Percentiles rank a stretch among this genome's conserved stretches.
Evolutionary conservation across 1,140 invertebrate genomes (phyloP).

Genomic region (Neodiprion lecontei): DNA sequence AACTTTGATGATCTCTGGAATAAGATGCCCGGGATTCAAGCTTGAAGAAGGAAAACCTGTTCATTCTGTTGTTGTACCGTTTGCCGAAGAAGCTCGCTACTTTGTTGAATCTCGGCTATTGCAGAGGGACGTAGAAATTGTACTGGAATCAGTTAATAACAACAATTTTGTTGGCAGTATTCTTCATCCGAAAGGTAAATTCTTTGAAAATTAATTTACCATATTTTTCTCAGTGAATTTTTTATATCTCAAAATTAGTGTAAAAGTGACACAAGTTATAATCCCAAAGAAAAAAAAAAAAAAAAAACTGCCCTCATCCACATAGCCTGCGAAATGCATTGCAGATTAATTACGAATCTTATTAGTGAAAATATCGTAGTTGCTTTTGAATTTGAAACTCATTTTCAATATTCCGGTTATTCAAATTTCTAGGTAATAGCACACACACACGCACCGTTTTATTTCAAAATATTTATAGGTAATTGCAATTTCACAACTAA

Average conservation of each 20-base stretch:
- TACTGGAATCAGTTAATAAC: constrained; percentile 90
- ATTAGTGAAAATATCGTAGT: neutral
- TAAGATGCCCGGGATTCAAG: constrained; percentile 83
- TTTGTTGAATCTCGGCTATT: constrained; percentile 91
- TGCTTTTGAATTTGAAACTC: no score
- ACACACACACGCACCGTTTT: neutral
- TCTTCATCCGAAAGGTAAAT: constrained; percentile 82
- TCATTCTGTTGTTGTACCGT: constrained; percentile 64
- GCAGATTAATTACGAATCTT: neutral
- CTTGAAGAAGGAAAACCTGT: constrained; percentile 71
- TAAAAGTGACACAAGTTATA: no score
- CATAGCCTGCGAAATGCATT: neutral
- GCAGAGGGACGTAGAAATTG: constrained; percentile 92
- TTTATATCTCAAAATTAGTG: no score
- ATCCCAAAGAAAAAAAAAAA: no score
- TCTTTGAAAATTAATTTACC: neutral
- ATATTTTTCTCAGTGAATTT: no score
- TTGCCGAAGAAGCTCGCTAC: constrained; percentile 84
- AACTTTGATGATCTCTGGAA: constrained; percentile 94
- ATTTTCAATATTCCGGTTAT: no score
- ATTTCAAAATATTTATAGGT: no score
- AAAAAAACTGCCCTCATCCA: neutral
- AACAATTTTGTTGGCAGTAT: constrained; percentile 95
- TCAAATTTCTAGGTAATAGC: no score
- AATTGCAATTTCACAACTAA: no score